Conservation (phyloP, 37 sponge, comb jelly and placozoan genomes). For the Halisarca cf. caerulea region DNA sequence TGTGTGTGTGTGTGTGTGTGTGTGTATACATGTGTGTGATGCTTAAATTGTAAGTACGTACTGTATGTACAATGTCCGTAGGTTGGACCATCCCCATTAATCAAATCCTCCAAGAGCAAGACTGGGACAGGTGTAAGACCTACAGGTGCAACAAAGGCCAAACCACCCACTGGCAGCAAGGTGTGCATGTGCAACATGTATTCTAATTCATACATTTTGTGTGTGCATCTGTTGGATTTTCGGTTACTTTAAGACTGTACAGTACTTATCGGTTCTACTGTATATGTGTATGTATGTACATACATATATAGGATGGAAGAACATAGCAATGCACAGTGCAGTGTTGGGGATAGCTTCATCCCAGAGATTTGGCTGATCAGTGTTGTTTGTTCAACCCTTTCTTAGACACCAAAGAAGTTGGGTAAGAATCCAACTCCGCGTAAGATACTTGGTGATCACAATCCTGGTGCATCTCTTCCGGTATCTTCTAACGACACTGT, state of each 20-base stretch:
- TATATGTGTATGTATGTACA: too few species aligned
- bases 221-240: too few species aligned
- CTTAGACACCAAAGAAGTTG: conserved; percentile 16
- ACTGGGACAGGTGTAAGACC: not conserved
- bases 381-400: not conserved
- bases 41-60: too few species aligned
- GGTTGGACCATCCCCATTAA: conserved; percentile 49
- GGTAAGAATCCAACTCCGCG: conserved; percentile 28
- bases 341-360: too few species aligned
- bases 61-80: not conserved
- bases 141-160: not conserved
- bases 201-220: too few species aligned
- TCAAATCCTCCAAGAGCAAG: conserved; percentile 20
- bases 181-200: too few species aligned
- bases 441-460: conserved; percentile 54
- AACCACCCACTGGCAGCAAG: not conserved
- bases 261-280: too few species aligned
- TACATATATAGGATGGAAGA: too few species aligned
- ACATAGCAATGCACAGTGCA: too few species aligned
- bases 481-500: conserved; percentile 32
- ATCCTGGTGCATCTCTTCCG: not conserved
- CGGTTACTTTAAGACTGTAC: too few species aligned
- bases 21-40: not conserved
- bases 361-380: too few species aligned
- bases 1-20: not conserved